These are phyloP conservation scores for Hemibagrus wyckioides DNA, from an alignment of 2,113 vertebrate species.

Conservation along the genomic window DNA sequence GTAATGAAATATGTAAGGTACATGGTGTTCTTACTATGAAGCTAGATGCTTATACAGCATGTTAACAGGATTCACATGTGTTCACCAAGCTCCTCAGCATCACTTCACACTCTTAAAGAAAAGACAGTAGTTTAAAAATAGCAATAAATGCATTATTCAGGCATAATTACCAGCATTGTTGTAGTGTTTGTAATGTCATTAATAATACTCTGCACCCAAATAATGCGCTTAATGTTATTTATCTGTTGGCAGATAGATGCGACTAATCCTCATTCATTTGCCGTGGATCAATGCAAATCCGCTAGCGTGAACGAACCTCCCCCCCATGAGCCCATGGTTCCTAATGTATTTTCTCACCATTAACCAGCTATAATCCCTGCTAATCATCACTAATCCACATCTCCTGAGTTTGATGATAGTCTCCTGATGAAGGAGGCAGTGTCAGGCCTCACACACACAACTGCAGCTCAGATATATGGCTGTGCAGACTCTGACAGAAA, in stretches of 20 bases:
- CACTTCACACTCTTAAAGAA: conserved; percentile 44
- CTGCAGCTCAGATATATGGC: conserved; percentile 53
- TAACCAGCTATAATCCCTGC: conserved; percentile 81
- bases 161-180: conserved; percentile 74
- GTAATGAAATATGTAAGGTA: conserved; percentile 20
- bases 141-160: conserved; percentile 69
- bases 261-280: conserved; percentile 83
- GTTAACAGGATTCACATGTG: background rate
- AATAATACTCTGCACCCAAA: conserved; percentile 73
- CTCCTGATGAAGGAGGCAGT: conserved; percentile 69
- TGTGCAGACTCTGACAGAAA: conserved; percentile 38
- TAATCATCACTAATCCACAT: conserved; percentile 83
- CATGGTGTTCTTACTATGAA: too few species aligned
- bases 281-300: conserved; percentile 83
- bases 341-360: conserved; percentile 82
- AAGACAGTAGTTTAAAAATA: conserved; percentile 52
- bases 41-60: background rate
- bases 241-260: conserved; percentile 81
- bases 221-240: conserved; percentile 82
- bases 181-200: conserved; percentile 77
- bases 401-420: conserved; percentile 74
- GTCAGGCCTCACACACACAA: conserved; percentile 44
- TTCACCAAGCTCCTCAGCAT: conserved; percentile 42
- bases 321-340: conserved; percentile 68
- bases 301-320: conserved; percentile 68